Evolutionary conservation across 2,888 invertebrate species (phyloP).

Genomic region (Brachyptera putata): DNA sequence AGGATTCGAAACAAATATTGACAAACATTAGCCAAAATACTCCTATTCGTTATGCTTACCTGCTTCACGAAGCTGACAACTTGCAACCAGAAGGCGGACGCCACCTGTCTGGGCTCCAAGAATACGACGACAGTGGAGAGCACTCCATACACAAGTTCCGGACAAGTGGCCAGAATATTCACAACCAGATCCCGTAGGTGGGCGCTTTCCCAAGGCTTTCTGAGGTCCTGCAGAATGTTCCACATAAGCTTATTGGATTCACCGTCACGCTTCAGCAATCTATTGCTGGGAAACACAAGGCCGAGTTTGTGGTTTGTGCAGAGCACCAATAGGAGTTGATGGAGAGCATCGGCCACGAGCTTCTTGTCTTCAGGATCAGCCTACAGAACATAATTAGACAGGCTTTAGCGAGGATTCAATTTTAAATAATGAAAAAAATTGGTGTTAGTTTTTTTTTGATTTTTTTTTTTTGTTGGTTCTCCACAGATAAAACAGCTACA

Average conservation of each 20-base stretch:
- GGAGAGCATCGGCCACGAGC: constrained; percentile 43
- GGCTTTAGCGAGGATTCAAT: too few species aligned
- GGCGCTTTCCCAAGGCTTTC: constrained; percentile 32
- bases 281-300: constrained; percentile 68
- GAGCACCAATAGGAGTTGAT: constrained; percentile 66
- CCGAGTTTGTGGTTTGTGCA: constrained; percentile 74
- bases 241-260: constrained; percentile 27
- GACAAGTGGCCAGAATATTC: constrained; percentile 30
- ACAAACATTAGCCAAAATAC: too few species aligned
- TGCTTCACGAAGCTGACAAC: constrained; percentile 41
- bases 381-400: constrained; percentile 47
- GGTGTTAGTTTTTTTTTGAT: too few species aligned
- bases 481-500: too few species aligned
- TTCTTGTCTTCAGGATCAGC: constrained; percentile 14
- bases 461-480: too few species aligned
- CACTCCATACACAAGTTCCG: constrained; percentile 55
- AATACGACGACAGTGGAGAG: constrained; percentile 55
- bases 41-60: too few species aligned
- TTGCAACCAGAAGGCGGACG: constrained; percentile 35
- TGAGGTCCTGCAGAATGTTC: constrained; percentile 29
- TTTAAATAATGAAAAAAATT: too few species aligned
- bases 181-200: constrained; percentile 25
- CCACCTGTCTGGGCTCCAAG: constrained; percentile 57
- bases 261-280: constrained; percentile 44
- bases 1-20: too few species aligned